Evolutionary conservation across 30 jellyfish, hydroid and myxozoan genomes (phyloP), one percentile per base, ranked within the genome.

Genomic region (Sanderia malayensis): DNA sequence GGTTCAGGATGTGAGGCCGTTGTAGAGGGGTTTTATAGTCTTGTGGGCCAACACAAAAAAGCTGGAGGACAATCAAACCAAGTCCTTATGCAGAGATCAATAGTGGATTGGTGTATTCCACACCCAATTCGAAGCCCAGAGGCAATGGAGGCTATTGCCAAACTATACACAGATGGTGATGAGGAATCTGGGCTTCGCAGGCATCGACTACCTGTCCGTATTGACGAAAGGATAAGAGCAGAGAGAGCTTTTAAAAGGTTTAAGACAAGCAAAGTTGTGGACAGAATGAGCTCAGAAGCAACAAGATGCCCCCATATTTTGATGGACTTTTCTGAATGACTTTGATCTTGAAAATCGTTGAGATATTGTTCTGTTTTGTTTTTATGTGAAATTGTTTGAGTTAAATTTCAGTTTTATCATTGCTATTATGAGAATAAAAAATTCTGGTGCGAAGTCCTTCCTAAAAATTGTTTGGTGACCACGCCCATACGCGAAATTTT

Each of bases 31-130:
- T 60, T 60, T 30, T 60, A 60, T 30, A 60, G 72, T 60, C 22
- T 60, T 60, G 72, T 60, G 72, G 47, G 47, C 10, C 47, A 27
- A 60, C 72, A 60, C 72, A 60, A 30, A 60, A 60, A 25, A 30
- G 45, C 47, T 60, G 72, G 72, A 2, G 72, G 72, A 27, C 72
- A 60, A 30, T 60, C 72, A 60, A 60, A 60, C 72, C 72, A 60
- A 27, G 47, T 30, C 45, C 72, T 60, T 60, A 60, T 30, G 18
- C 72, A 60, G 22, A 60, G 72, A 60, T 27, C 72, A 60, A 30
- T 60, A 2, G 72, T 60, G 45, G 72, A 60, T 30, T 60, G 72
- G 52, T 60, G 47, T 25, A 25, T 60, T 25, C 72, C 72, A 25
- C 72, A 60, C 19, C 72, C 72, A 27, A 30, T 60, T 60, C 47